Evolutionary conservation across 2,113 vertebrate genomes (phyloP).

Genomic region (Pyxicephalus adspersus): DNA sequence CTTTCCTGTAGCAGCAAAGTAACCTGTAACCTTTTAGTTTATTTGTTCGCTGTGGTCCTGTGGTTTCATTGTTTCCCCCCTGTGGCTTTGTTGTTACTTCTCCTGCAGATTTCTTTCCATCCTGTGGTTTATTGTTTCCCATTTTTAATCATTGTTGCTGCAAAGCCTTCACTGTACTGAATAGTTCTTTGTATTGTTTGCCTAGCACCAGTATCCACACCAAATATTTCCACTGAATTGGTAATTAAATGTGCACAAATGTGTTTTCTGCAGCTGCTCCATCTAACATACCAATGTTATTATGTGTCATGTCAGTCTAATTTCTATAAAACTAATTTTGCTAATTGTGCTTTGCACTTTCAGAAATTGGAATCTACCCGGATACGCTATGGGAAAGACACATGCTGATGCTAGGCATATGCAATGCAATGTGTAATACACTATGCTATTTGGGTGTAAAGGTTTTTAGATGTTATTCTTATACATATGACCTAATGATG

Average conservation of each 20-base stretch:
- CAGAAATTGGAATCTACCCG: too few species aligned
- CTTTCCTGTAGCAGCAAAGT: slow-evolving; percentile 19
- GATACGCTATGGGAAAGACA: too few species aligned
- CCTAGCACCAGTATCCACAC: background rate
- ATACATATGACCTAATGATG: too few species aligned
- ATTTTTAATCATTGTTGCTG: background rate
- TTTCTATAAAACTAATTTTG: too few species aligned
- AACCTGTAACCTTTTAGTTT: slow-evolving; percentile 42
- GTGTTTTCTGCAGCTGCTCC: background rate
- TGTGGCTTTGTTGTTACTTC: slow-evolving; percentile 23
- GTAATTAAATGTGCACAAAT: background rate
- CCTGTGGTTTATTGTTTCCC: slow-evolving; percentile 30
- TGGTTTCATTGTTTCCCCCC: slow-evolving; percentile 46
- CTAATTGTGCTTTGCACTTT: too few species aligned
- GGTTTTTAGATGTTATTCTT: too few species aligned
- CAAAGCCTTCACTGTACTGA: background rate
- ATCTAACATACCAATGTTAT: too few species aligned
- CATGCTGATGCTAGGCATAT: too few species aligned
- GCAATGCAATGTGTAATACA: too few species aligned
- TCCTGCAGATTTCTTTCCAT: slow-evolving; percentile 27
- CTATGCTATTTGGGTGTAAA: too few species aligned
- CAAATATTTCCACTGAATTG: background rate
- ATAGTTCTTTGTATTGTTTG: background rate
- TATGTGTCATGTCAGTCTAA: too few species aligned
- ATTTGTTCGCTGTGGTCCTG: slow-evolving; percentile 27